Conservation (phyloP, 1,140 invertebrate species). For the Lucilia sericata region DNA sequence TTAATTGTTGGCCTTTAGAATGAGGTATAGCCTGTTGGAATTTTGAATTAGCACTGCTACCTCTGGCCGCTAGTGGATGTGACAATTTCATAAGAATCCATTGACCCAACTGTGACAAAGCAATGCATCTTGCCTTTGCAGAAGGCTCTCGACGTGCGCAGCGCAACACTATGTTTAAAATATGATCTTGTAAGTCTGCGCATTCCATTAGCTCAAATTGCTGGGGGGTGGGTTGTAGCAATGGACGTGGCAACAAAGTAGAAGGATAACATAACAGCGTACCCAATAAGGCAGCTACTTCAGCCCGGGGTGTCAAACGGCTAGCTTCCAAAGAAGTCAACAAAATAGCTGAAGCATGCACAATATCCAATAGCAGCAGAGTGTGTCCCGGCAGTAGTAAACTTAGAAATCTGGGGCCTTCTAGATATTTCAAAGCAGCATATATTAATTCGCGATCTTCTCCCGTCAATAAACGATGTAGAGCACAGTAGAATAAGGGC, state of each 20-base stretch:
- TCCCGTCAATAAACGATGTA: constrained; percentile 81
- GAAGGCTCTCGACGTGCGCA: constrained; percentile 89
- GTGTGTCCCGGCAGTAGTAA: constrained; percentile 89
- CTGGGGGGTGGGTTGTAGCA: constrained; percentile 84
- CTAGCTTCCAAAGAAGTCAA: constrained; percentile 83
- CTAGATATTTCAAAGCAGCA: constrained; percentile 72
- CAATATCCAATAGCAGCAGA: constrained; percentile 88
- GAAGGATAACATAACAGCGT: constrained; percentile 86
- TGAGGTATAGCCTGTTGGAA: constrained; percentile 64
- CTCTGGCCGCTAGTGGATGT: constrained; percentile 68
- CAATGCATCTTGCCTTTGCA: constrained; percentile 89
- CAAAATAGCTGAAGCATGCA: constrained; percentile 89
- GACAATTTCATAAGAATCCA: constrained; percentile 84
- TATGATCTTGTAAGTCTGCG: constrained; percentile 80
- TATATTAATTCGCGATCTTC: constrained; percentile 74
- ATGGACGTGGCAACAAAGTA: constrained; percentile 80
- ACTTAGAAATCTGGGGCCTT: constrained; percentile 88
- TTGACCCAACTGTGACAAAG: constrained; percentile 88
- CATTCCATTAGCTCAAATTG: constrained; percentile 69
- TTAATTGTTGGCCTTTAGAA: constrained; percentile 55
- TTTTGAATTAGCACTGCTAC: background rate
- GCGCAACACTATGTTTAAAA: constrained; percentile 87
- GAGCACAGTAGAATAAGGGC: constrained; percentile 86
- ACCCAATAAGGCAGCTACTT: constrained; percentile 92
- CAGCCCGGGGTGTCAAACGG: constrained; percentile 82